Conservation (phyloP, 2,797 vertebrate genomes). For the Gambusia yucatana region DNA sequence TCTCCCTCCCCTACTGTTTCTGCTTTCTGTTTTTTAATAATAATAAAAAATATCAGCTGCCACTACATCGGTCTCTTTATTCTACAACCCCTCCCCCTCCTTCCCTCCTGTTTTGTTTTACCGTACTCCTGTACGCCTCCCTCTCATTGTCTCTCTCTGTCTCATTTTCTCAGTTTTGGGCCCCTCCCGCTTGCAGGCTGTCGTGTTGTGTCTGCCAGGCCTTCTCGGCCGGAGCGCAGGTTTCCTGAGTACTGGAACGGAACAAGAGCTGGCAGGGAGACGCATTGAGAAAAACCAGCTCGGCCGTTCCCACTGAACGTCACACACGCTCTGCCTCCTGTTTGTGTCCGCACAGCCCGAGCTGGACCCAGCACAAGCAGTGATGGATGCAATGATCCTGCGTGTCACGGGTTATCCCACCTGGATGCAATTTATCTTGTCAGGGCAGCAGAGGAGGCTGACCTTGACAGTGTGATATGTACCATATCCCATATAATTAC, state of each 20-base stretch:
- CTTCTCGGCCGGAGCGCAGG: slow-evolving; percentile 71
- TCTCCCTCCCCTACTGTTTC: background rate
- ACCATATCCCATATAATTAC: slow-evolving; percentile 18
- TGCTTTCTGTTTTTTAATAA: slow-evolving; percentile 31
- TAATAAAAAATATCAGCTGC: slow-evolving; percentile 30
- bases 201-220: slow-evolving; percentile 79
- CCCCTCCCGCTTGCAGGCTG: slow-evolving; percentile 72
- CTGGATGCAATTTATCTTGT: slow-evolving; percentile 31
- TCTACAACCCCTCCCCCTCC: slow-evolving; percentile 17
- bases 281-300: slow-evolving; percentile 72
- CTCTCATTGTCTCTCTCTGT: slow-evolving; percentile 10
- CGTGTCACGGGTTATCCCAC: slow-evolving; percentile 39
- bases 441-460: slow-evolving; percentile 9
- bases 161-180: slow-evolving; percentile 20
- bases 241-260: slow-evolving; percentile 80
- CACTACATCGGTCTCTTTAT: slow-evolving; percentile 18
- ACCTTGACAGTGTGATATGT: slow-evolving; percentile 24
- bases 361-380: slow-evolving; percentile 27
- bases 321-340: slow-evolving; percentile 48
- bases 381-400: slow-evolving; percentile 48
- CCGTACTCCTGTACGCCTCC: slow-evolving; percentile 1
- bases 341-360: slow-evolving; percentile 30
- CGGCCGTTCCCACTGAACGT: slow-evolving; percentile 72
- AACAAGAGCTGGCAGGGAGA: slow-evolving; percentile 77
- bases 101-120: slow-evolving; percentile 25